Evolutionary conservation across 2,888 invertebrate genomes (phyloP), one percentile per base, ranked within the genome.

Genomic region (Leuctra nigra): DNA sequence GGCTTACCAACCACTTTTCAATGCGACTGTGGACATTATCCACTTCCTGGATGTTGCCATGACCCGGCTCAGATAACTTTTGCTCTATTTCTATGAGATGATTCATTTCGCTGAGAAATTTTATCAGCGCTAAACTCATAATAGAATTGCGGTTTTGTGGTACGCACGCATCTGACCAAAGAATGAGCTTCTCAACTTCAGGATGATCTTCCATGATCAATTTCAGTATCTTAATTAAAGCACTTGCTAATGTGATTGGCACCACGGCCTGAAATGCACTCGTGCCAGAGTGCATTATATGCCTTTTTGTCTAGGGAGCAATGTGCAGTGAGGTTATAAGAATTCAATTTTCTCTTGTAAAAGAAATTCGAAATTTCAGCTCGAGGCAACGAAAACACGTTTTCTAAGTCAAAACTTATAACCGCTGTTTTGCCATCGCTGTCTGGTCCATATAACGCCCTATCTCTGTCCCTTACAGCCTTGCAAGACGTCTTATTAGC

Each of bases 111-210:
- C n/a, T 14, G 14, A 36, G 36, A 23, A 46, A 46, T 23, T 11
- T 23, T 6, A 6, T 23, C 11, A 46, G 16, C 4, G 58, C 61
- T 36, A 57, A 55, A 7, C 59, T 54, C 57, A 59, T 58, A 9
- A 60, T 57, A 2, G 50, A 46, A 22, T 61, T 62, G 2, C 36
- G 24, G 33, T 59, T 62, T 58, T 62, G 61, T 11, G 59, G 54
- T 2, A 59, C 53, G 25, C 58, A 61, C n/a, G 57, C 53, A 33
- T 62, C 61, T 25, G 52, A 61, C 58, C 60, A 62, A n/a, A 61
- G 18, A 46, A 61, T 56, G 18, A 61, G 24, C 35, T 59, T 52
- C 29, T 46, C 23, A 9, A 62, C 38, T 14, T 39, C n/a, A 14
- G 46, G 29, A 14, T n/a, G n/a, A n/a, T n/a, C n/a, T n/a, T n/a